Percentiles rank a stretch among this genome's conserved stretches.
Evolutionary conservation across 2,113 vertebrate species (phyloP).

Genomic region (Pyxicephalus adspersus): DNA sequence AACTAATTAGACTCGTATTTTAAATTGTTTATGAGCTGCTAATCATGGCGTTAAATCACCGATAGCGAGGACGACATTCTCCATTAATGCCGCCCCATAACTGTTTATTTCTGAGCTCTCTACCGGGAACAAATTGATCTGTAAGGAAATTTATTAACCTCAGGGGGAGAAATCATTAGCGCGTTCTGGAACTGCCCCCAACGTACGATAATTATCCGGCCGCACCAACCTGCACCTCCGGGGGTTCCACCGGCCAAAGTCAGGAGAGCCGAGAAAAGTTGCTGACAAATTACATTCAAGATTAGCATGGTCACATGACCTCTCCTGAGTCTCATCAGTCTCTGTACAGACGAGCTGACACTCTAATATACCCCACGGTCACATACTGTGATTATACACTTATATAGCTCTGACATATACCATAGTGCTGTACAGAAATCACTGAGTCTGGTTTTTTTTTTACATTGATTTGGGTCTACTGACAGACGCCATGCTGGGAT

Average conservation of each 20-base stretch:
- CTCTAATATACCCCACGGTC: too few species aligned
- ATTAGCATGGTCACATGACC: background rate
- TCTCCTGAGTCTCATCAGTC: background rate
- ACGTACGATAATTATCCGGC: constrained; percentile 76
- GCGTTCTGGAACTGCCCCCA: constrained; percentile 82
- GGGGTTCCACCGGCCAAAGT: background rate
- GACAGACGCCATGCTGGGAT: too few species aligned
- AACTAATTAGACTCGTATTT: constrained; percentile 85
- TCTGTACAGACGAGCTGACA: too few species aligned
- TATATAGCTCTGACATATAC: background rate
- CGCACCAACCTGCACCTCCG: constrained; percentile 69
- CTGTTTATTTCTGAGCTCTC: constrained; percentile 82
- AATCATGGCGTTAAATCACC: constrained; percentile 88
- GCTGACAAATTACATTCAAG: background rate
- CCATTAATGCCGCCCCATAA: constrained; percentile 73
- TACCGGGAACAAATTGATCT: constrained; percentile 86
- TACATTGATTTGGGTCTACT: too few species aligned
- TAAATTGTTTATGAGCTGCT: constrained; percentile 86
- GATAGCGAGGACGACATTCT: constrained; percentile 82
- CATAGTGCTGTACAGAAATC: too few species aligned
- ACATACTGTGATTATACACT: too few species aligned
- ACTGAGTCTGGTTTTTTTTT: too few species aligned
- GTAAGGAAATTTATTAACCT: constrained; percentile 86
- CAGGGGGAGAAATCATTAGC: constrained; percentile 84
- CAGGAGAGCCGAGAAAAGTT: background rate